These are phyloP conservation scores for Drosophila sulfurigaster DNA, from an alignment of 1,140 invertebrate genomes.

Conservation along the genomic window DNA sequence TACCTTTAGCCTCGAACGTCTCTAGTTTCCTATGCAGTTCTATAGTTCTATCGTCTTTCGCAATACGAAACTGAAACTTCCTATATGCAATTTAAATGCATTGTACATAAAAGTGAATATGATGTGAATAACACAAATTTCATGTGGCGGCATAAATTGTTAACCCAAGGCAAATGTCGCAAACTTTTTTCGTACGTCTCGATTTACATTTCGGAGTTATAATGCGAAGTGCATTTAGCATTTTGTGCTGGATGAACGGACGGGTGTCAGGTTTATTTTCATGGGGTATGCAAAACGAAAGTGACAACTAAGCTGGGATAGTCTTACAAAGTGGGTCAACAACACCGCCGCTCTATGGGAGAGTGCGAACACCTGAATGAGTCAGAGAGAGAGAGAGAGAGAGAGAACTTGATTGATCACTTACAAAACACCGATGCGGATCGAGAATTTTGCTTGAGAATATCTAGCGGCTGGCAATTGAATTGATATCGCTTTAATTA, in stretches of 20 bases:
- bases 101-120: slow-evolving; percentile 3
- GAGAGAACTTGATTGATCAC: not conserved
- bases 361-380: slow-evolving; percentile 47
- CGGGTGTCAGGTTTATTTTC: slow-evolving; percentile 49
- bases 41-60: slow-evolving; percentile 2
- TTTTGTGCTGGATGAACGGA: not conserved
- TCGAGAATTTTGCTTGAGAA: slow-evolving; percentile 8
- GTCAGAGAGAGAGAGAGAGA: slow-evolving; percentile 37
- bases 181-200: slow-evolving; percentile 34
- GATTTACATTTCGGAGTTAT: slow-evolving; percentile 44
- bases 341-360: slow-evolving; percentile 44
- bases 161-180: slow-evolving; percentile 56
- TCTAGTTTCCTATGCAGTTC: slow-evolving; percentile 6
- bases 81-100: slow-evolving; percentile 24
- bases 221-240: slow-evolving; percentile 48
- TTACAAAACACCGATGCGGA: slow-evolving; percentile 5
- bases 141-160: slow-evolving; percentile 40
- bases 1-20: not conserved
- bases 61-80: slow-evolving; percentile 20
- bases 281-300: slow-evolving; percentile 43
- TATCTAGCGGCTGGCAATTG: slow-evolving; percentile 18
- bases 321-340: slow-evolving; percentile 72
- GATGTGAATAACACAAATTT: slow-evolving; percentile 26
- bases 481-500: slow-evolving; percentile 34
- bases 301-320: slow-evolving; percentile 51